Percentiles rank a stretch among this genome's conserved stretches.
These are phyloP conservation scores for Drosophila pseudoananassae DNA, from an alignment of 1,140 invertebrate genomes.

Conservation along the genomic window DNA sequence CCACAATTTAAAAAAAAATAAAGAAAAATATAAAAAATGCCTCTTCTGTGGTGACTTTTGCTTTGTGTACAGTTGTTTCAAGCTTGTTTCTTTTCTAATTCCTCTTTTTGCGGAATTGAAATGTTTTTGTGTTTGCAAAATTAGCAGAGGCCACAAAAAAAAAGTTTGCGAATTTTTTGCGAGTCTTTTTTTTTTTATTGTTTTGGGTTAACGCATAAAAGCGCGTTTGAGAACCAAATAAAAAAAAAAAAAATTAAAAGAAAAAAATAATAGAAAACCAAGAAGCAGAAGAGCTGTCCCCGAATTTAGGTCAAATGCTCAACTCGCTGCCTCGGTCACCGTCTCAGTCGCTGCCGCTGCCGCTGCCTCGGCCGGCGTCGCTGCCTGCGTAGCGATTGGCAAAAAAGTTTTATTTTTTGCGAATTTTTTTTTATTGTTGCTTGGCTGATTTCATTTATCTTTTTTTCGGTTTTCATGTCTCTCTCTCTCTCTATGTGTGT, in stretches of 20 bases:
- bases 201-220: conserved; percentile 38
- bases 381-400: conserved; percentile 67
- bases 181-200: conserved; percentile 2
- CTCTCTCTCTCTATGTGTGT: conserved; percentile 5
- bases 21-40: conserved; percentile 22
- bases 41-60: conserved; percentile 14
- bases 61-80: conserved; percentile 54
- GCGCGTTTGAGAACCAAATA: conserved; percentile 27
- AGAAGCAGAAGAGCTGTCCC: conserved; percentile 35
- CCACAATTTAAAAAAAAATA: conserved; percentile 5
- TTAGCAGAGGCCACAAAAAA: conserved; percentile 43
- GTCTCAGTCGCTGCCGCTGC: conserved; percentile 31
- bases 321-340: conserved; percentile 36
- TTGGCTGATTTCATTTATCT: conserved; percentile 70
- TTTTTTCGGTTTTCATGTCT: conserved; percentile 23
- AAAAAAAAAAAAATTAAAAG: background rate
- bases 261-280: conserved; percentile 29
- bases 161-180: conserved; percentile 44
- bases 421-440: conserved; percentile 39
- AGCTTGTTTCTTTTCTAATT: conserved; percentile 27
- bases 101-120: conserved; percentile 36
- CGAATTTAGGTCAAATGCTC: conserved; percentile 75
- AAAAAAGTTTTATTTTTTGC: conserved; percentile 49
- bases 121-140: conserved; percentile 58
- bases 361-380: conserved; percentile 13